Conservation (phyloP, 2,113 vertebrate genomes). For the Parus major region DNA sequence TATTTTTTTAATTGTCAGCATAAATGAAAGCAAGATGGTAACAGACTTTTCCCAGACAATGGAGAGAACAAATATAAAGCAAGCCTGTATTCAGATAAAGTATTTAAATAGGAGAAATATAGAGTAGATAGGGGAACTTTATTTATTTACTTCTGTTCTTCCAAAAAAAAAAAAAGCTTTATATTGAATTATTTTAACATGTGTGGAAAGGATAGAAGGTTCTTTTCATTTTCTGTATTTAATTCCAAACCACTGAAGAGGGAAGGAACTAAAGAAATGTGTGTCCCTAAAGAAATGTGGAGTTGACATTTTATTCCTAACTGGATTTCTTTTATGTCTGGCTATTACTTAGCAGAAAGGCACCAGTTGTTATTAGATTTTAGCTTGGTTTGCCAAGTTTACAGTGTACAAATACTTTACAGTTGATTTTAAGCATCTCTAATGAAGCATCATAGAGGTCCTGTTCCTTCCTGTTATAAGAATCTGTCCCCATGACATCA, state of each 20-base stretch:
- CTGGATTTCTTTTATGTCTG: neutral
- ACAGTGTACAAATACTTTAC: neutral
- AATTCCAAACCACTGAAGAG: neutral
- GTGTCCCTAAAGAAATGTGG: neutral
- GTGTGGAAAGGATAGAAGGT: neutral
- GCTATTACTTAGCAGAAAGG: neutral
- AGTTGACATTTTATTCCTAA: neutral
- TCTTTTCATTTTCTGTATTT: neutral
- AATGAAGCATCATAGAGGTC: neutral
- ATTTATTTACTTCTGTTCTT: neutral
- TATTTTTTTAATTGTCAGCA: neutral
- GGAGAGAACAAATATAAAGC: neutral
- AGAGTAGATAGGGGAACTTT: neutral
- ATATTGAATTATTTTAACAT: neutral
- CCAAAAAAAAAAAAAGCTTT: neutral
- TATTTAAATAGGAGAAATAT: neutral
- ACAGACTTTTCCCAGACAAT: neutral
- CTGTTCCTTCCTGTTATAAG: neutral
- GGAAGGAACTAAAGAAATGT: neutral
- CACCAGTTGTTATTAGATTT: neutral
- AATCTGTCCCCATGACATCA: neutral
- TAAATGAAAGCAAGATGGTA: slow-evolving; percentile 48
- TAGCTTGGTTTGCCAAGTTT: neutral
- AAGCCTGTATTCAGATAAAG: neutral
- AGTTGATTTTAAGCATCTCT: neutral